Evolutionary conservation across 2,113 vertebrate species (phyloP), one percentile per base, ranked within the genome.

Genomic region (Cyanistes caeruleus): DNA sequence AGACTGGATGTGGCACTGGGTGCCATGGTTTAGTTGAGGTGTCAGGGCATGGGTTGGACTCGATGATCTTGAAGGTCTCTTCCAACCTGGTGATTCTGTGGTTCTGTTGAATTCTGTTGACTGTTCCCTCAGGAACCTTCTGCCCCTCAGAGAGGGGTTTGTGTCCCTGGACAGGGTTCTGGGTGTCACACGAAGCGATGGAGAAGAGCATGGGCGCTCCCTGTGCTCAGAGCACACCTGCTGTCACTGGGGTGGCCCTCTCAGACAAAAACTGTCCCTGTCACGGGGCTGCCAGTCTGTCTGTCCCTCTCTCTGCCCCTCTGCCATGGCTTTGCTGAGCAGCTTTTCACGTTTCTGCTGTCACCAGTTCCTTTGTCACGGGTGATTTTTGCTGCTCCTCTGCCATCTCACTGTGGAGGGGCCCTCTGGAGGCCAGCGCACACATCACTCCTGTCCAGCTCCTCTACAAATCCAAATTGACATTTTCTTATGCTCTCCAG

Each of bases 361-460:
- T 65, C 84, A 11, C 53, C n/a, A 0, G 30, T 17, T 64, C 83
- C 84, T 68, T 82, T 60, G 78, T 65, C 87, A 37, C 10, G 3
- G 73, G 3, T 5, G 33, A 8, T 39, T 89, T 84, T 59, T 52
- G 51, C 62, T 22, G 81, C 85, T 52, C 68, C 67, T 90, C 31
- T 63, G 75, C 62, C 70, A 0, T 6, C 31, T 7, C 9, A 13
- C 83, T 19, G 65, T 13, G 53, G 82, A 7, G 84, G 82, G 92
- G 94, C 95, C 96, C 94, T 96, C 96, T 96, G 83, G 95, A 97
- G 96, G 94, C 69, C 87, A 12, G 10, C 28, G 2, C 55, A 15
- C 46, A 44, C 70, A 93, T 19, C 53, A 9, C 78, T 96, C 7
- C 73, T 9, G 2, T 3, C n/a, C 65, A 14, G 0, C 31, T 20